Evolutionary conservation across 1,140 invertebrate species (phyloP).

Genomic region (Trichoplusia ni): DNA sequence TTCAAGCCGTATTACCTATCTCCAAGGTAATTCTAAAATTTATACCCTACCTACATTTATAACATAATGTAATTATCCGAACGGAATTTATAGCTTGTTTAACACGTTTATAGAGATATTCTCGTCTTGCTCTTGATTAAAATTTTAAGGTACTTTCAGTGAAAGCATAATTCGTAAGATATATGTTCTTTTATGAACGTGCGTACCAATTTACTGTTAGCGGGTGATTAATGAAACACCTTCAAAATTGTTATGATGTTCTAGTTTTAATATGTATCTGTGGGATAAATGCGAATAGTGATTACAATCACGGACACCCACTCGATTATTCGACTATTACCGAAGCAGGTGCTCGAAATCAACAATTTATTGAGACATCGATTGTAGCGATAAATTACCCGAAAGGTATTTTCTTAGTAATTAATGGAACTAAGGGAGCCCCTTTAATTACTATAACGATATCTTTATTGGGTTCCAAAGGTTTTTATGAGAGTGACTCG

Average conservation of each 20-base stretch:
- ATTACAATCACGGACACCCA: slow-evolving; percentile 40
- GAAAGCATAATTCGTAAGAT: background rate
- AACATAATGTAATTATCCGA: slow-evolving; percentile 13
- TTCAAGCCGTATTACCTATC: slow-evolving; percentile 96
- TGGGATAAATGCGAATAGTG: slow-evolving; percentile 29
- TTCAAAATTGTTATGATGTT: background rate
- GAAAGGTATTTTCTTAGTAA: slow-evolving; percentile 58
- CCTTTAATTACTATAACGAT: slow-evolving; percentile 64
- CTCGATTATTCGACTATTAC: slow-evolving; percentile 40
- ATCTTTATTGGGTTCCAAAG: slow-evolving; percentile 62
- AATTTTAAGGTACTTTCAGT: slow-evolving; percentile 1
- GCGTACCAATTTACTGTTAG: slow-evolving; percentile 11
- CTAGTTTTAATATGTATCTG: slow-evolving; percentile 4
- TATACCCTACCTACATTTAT: background rate
- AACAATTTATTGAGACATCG: slow-evolving; percentile 62
- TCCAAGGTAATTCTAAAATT: slow-evolving; percentile 88
- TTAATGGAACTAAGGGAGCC: slow-evolving; percentile 53
- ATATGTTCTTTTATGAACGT: background rate
- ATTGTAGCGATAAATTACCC: slow-evolving; percentile 57
- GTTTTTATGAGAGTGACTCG: slow-evolving; percentile 42
- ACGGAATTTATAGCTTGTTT: slow-evolving; percentile 17
- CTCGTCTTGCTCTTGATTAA: slow-evolving; percentile 22
- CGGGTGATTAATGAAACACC: slow-evolving; percentile 16
- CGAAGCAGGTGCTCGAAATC: slow-evolving; percentile 46
- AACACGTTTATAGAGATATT: slow-evolving; percentile 19